Base-by-base conservation (phyloP, 2,113 vertebrate species). In the Pongo pygmaeus region DNA sequence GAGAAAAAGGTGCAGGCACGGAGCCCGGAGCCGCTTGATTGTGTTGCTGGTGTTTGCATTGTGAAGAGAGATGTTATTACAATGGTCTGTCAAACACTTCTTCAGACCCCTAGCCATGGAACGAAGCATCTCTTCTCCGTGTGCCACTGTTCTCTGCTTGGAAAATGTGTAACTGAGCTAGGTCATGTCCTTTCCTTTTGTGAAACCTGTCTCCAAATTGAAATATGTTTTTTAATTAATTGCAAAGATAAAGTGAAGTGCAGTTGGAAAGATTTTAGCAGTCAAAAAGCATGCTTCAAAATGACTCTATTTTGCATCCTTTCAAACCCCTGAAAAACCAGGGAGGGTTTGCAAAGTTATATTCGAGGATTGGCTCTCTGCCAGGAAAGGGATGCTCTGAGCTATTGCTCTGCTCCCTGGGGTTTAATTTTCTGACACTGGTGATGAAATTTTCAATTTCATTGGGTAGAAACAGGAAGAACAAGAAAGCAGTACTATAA, bases 291-390 rank as follows among this genome's bases (percentile, higher is more conserved):
- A 38, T 75, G 50, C 72, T 84, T 92, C 32, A 22, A 87, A 91
- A 85, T 75, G 81, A 64, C 55, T 94, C 81, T 61, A 70, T 48
- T 89, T 89, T 88, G 83, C 72, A 88, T 89, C 70, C 55, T 72
- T 96, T 89, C 35, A 78, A 93, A 32, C 79, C 89, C 83, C 78
- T 48, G 79, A 79, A 91, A 64, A 87, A 69, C 79, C 88, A 80
- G 92, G 81, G 69, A 77, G 50, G 97, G 46, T 92, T 85, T 92
- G 94, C 96, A 97, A 98, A 98, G 96, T 98, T 98, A 89, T 43
- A 55, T 64, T 72, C 69, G 74, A 88, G 32, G 52, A 78, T 89
- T 78, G 95, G 95, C 97, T 75, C 55, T 55, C 69, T 40, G 70
- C 93, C 96, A 96, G 72, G 40, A 23, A 86, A 80, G 50, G 43